Evolutionary conservation across 2,113 vertebrate species (phyloP).

Genomic region (Heliornis fulica): DNA sequence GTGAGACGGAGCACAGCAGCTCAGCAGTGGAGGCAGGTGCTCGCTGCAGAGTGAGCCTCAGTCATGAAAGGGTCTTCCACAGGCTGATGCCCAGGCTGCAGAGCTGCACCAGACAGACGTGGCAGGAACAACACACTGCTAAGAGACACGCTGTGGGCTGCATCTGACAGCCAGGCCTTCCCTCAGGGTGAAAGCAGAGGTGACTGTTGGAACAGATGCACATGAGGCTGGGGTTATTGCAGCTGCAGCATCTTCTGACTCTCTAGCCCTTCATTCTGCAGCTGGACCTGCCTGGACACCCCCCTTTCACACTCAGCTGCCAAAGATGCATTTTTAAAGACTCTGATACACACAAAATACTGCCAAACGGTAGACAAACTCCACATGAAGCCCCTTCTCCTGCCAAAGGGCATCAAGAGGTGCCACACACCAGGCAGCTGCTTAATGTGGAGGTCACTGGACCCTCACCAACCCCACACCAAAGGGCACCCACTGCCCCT

Average conservation of each 20-base stretch:
- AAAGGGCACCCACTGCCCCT: background rate
- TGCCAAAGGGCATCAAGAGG: accelerated
- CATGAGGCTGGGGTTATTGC: background rate
- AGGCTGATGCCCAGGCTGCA: background rate
- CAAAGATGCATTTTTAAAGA: background rate
- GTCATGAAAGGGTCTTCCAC: accelerated
- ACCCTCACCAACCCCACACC: accelerated
- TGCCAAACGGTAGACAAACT: background rate
- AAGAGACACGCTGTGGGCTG: background rate
- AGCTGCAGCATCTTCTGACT: background rate
- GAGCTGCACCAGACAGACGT: accelerated
- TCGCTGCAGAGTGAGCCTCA: background rate
- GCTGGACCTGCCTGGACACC: background rate
- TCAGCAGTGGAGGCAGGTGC: accelerated
- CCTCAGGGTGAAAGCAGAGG: no score
- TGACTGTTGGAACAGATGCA: accelerated
- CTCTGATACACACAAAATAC: background rate
- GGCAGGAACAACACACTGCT: background rate
- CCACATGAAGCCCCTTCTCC: accelerated
- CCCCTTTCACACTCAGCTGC: background rate
- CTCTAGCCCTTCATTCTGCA: background rate
- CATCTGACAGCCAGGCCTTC: background rate
- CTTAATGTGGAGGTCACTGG: background rate
- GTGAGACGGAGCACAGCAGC: background rate
- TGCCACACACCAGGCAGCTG: accelerated